Base-by-base conservation (phyloP, 2,888 invertebrate species). In the Patella ulyssiponensis region DNA sequence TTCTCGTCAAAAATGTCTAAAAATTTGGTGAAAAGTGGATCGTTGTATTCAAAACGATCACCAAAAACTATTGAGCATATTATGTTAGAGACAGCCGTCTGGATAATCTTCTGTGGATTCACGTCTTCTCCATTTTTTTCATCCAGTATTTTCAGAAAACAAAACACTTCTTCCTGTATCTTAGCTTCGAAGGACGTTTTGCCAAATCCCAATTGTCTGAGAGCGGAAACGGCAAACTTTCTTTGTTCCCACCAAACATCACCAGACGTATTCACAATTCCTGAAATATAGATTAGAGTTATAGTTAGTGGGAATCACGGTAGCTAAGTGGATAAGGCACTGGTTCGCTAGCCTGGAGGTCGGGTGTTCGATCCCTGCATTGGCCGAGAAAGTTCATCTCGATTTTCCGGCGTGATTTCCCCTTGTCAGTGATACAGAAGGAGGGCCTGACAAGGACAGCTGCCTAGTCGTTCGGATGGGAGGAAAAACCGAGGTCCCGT, bases 1-100 rank as follows among this genome's bases (percentile, higher is more conserved):
- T 81, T 82, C n/a, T 81, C 79, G 33, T 85, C 81, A 23, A 85
- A 76, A n/a, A 80, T 78, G 15, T 82, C 70, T 54, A 87, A 52
- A 53, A 85, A 79, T 2, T 77, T 70, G 3, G 74, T 76, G 76
- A 86, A 87, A 5, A 81, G 74, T 14, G 78, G 79, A 73, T 87
- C 86, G 12, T 85, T 78, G 77, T 84, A 83, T 11, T 81, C 81
- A 74, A 83, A 85, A n/a, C 84, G 73, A 74, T 85, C 73, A 11
- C 85, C 85, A 75, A 86, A 84, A 1, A 80, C 76, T 12, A 86
- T 82, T n/a, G 83, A 82, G 54, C 82, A 84, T 69, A 86, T 81
- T 23, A 86, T 79, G 51, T 86, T 86, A 20, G 84, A 79, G 5
- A 85, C 78, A 51, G 84, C 81, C 7, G 83, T 83, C 33, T 81